A percentile compares a stretch with the other conserved stretches of the same genome.
Conservation (phyloP, 1,140 invertebrate genomes). For the Phenacoccus solenopsis region DNA sequence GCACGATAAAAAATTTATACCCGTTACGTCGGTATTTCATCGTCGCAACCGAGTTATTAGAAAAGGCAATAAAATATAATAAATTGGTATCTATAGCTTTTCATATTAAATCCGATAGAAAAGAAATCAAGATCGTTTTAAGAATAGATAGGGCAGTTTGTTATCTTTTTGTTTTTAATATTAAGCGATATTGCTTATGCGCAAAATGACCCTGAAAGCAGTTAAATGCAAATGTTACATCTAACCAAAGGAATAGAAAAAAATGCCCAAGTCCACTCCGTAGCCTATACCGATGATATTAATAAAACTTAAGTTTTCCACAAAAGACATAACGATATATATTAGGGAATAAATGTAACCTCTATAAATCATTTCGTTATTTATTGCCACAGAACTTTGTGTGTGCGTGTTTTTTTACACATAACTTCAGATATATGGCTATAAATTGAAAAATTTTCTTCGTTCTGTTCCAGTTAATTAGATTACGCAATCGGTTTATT, state of each 20-base stretch:
- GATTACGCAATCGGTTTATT: not conserved
- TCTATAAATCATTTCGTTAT: not conserved
- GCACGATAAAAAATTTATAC: too few species aligned
- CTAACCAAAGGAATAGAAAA: not conserved
- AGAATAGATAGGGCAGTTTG: not conserved
- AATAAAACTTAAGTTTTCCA: conserved; percentile 3
- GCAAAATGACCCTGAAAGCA: conserved; percentile 11
- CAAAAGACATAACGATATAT: conserved; percentile 12
- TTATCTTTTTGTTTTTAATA: conserved; percentile 12
- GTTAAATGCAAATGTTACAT: conserved; percentile 17
- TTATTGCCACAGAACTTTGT: not conserved
- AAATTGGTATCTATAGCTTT: not conserved
- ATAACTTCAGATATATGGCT: not conserved
- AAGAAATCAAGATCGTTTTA: not conserved
- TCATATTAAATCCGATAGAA: not conserved
- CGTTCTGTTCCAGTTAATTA: not conserved
- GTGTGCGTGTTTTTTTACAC: not conserved
- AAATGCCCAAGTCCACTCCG: conserved; percentile 9
- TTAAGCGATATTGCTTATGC: conserved; percentile 11
- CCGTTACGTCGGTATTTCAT: too few species aligned
- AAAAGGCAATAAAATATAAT: not conserved
- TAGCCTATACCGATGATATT: conserved; percentile 6
- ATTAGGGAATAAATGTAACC: conserved; percentile 7
- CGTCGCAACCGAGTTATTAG: too few species aligned
- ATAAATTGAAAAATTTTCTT: not conserved